Conservation (phyloP, 2,797 vertebrate species). For the Pteronotus mesoamericanus region DNA sequence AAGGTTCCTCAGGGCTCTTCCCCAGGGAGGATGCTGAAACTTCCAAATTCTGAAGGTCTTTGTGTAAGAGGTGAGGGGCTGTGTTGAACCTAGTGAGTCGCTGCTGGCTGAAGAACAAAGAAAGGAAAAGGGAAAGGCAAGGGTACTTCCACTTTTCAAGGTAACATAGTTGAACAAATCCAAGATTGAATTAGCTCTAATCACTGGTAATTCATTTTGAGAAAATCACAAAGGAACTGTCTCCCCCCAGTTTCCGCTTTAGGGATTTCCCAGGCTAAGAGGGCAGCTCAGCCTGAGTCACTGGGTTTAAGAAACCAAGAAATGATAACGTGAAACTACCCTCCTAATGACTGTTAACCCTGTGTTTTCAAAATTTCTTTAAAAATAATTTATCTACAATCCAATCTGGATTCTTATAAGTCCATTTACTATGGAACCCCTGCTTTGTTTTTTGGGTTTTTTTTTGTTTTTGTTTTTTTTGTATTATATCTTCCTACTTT, state of each 20-base stretch:
- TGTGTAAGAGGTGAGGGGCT: conserved; percentile 54
- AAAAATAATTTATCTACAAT: background rate
- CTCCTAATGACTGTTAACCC: conserved; percentile 29
- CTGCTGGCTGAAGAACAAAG: conserved; percentile 61
- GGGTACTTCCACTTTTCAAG: conserved; percentile 71
- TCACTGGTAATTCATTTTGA: conserved; percentile 62
- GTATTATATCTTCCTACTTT: background rate
- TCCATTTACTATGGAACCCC: background rate
- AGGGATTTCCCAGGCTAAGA: conserved; percentile 70
- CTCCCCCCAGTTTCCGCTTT: conserved; percentile 45
- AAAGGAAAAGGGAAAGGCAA: conserved; percentile 72
- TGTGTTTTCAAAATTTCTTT: background rate
- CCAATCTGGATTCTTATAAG: background rate
- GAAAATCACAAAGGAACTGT: conserved; percentile 64
- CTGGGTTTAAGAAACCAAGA: conserved; percentile 53
- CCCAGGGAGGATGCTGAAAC: conserved; percentile 4
- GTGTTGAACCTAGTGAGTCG: background rate
- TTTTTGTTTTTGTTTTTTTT: background rate
- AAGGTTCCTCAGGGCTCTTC: background rate
- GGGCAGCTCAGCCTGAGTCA: conserved; percentile 59
- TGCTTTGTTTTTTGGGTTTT: background rate
- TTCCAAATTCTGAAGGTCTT: conserved; percentile 28
- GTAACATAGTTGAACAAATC: conserved; percentile 54
- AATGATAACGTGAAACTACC: conserved; percentile 26
- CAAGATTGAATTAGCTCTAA: conserved; percentile 48